A percentile compares a stretch with the other conserved stretches of the same genome.
Conservation (phyloP, 2,888 invertebrate genomes). For the Charanyca ferruginea region DNA sequence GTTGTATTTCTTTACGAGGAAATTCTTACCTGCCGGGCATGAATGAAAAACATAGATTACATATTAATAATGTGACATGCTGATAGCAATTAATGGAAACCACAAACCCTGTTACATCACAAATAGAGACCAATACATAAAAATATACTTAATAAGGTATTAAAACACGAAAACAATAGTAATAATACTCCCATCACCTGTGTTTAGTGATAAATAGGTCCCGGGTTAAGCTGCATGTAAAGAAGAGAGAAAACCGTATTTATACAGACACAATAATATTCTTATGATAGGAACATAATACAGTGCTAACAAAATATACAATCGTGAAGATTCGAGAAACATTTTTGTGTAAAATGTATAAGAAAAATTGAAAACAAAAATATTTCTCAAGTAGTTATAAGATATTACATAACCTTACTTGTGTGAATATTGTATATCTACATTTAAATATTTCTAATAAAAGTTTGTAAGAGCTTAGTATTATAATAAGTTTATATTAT, state of each 20-base stretch:
- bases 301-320: conserved; percentile 62
- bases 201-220: conserved; percentile 91
- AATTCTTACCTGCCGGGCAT: conserved; percentile 19
- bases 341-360: conserved; percentile 19
- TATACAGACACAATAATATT: conserved; percentile 76
- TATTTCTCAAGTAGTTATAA: conserved; percentile 33
- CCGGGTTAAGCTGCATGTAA: conserved; percentile 92
- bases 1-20: neutral
- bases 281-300: conserved; percentile 66
- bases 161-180: conserved; percentile 78
- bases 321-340: conserved; percentile 34
- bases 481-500: too few relatives aligned
- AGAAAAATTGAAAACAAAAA: conserved; percentile 35
- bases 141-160: conserved; percentile 54
- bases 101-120: conserved; percentile 61
- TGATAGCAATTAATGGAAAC: conserved; percentile 50
- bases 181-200: conserved; percentile 90
- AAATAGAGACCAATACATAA: conserved; percentile 40
- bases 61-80: conserved; percentile 54
- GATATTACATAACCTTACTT: conserved; percentile 64
- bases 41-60: conserved; percentile 29
- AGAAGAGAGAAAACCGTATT: conserved; percentile 88
- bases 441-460: neutral
- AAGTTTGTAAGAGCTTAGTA: neutral
- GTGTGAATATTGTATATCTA: neutral